Evolutionary conservation across 2,888 invertebrate species (phyloP).

Genomic region (Cataglyphis albicans): DNA sequence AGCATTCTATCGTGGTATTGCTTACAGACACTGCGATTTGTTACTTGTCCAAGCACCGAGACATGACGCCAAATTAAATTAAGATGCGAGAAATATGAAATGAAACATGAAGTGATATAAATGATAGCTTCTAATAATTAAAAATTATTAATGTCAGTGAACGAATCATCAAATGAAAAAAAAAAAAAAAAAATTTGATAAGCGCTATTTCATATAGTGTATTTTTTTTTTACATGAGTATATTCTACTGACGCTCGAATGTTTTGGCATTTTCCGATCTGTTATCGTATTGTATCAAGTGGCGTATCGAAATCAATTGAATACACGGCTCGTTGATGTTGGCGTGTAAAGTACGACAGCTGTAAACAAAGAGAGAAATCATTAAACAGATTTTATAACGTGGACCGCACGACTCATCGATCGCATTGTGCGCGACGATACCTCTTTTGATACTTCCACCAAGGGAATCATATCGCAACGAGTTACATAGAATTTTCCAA

Average conservation of each 20-base stretch:
- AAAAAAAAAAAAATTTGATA: not conserved
- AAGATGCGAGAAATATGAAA: not conserved
- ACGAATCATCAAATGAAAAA: not conserved
- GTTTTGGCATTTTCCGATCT: conserved; percentile 41
- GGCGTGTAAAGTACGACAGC: conserved; percentile 51
- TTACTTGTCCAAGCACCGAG: conserved; percentile 8
- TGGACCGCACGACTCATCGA: conserved; percentile 49
- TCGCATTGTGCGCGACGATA: conserved; percentile 47
- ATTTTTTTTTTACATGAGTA: conserved; percentile 27
- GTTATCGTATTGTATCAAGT: conserved; percentile 55
- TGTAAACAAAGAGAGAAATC: conserved; percentile 58
- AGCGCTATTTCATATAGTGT: conserved; percentile 19
- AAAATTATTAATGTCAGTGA: not conserved
- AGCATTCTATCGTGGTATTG: conserved; percentile 41
- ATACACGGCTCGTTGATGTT: conserved; percentile 48
- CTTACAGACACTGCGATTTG: conserved; percentile 27
- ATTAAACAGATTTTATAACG: conserved; percentile 54
- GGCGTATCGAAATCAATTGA: conserved; percentile 55
- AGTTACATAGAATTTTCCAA: conserved; percentile 54
- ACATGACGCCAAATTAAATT: conserved; percentile 18
- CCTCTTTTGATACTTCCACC: conserved; percentile 43
- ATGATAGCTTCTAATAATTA: conserved; percentile 9
- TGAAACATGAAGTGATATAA: not conserved
- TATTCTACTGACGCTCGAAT: conserved; percentile 16
- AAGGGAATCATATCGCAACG: conserved; percentile 51